Conservation (phyloP, 2,888 invertebrate species). For the Chelonus formosanus region DNA sequence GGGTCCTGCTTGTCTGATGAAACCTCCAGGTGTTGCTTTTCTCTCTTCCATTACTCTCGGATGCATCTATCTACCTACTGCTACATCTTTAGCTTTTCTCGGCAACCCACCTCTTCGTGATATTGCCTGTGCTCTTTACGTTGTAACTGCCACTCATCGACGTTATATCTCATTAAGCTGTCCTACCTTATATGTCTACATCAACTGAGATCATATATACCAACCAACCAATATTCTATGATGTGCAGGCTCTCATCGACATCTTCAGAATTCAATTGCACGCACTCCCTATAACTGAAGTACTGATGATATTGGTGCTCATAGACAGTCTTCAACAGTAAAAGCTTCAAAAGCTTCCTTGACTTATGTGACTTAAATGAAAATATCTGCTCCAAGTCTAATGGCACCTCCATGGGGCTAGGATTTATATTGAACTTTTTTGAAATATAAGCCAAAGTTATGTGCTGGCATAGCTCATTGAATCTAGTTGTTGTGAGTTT, state of each 20-base stretch:
- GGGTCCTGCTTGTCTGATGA: conserved; percentile 42
- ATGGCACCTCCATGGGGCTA: too few species aligned
- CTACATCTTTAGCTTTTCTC: conserved; percentile 2
- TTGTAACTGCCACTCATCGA: conserved; percentile 25
- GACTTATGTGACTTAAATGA: not conserved
- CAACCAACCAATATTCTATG: conserved; percentile 33
- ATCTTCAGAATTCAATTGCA: conserved; percentile 42
- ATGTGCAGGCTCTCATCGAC: conserved; percentile 33
- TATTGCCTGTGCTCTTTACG: conserved; percentile 31
- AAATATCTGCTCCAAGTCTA: too few species aligned
- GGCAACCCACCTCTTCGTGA: not conserved
- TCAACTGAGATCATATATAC: conserved; percentile 18
- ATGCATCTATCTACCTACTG: conserved; percentile 42
- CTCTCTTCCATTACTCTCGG: conserved; percentile 40
- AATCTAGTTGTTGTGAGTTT: too few species aligned
- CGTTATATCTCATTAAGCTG: conserved; percentile 24
- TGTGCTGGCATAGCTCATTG: too few species aligned
- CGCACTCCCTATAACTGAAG: conserved; percentile 21
- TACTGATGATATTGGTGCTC: conserved; percentile 17
- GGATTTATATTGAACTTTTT: too few species aligned
- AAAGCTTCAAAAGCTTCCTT: too few species aligned
- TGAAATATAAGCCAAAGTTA: too few species aligned
- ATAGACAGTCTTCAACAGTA: conserved; percentile 1
- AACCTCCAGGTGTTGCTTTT: conserved; percentile 44
- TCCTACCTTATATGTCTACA: conserved; percentile 11